Base-by-base conservation (phyloP, 2,113 vertebrate species). In the Poeciliopsis prolifica region DNA sequence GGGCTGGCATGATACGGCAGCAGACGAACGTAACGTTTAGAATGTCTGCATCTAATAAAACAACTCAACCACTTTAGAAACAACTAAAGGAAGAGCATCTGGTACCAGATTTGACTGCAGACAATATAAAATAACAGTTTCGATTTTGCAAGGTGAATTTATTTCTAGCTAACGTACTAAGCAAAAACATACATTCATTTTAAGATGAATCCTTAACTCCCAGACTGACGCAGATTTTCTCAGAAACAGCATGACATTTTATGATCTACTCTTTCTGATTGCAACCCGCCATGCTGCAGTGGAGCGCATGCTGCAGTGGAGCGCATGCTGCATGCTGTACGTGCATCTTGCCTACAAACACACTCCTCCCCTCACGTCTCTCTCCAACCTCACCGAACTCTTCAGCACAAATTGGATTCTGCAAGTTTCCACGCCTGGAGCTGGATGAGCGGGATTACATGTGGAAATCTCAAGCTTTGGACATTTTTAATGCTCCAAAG, bases 371-470 rank as follows among this genome's bases (percentile, higher is more conserved):
- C 62, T 22, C 75, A 80, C 30, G 31, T 69, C 81, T 1, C 9
- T 3, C 64, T 74, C 72, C 67, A 77, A 71, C 78, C 82, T 77
- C 51, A 2, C 35, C 15, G 48, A 58, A 61, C 79, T 82, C 81
- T 67, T 71, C 73, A 73, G 72, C 72, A 70, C 74, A 85, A 86
- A 90, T 87, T 88, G 82, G 87, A 90, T 84, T 84, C 81, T 77
- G 81, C 63, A 86, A 78, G 88, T 88, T 87, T 88, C 79, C 83
- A 24, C n/a, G 68, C 54, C 71, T 54, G 62, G 82, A 87, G 78
- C 84, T 87, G 86, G 87, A 89, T 88, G 84, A 90, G 26, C 76
- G 1, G 80, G 91, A 93, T 92, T 92, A 88, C 86, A 86, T 40
- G 64, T 78, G 78, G 58, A 83, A 88, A 84, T 86, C 77, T 80